These are phyloP conservation scores for Drosophila lowei DNA, from an alignment of 1,140 invertebrate species.

Conservation along the genomic window DNA sequence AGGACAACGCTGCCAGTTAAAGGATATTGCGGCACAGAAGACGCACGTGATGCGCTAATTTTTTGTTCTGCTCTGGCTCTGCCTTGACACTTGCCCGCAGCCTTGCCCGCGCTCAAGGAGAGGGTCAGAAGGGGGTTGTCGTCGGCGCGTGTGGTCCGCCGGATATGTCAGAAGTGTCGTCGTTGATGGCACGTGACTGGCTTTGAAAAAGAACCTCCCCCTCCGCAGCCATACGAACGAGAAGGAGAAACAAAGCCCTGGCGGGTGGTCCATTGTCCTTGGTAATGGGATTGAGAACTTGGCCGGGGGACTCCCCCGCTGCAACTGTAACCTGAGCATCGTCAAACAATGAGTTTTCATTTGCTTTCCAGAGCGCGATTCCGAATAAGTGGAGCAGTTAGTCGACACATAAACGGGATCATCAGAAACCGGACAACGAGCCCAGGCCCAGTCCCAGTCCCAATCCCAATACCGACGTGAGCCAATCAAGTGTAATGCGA, in stretches of 20 bases:
- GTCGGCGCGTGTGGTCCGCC: constrained; percentile 71
- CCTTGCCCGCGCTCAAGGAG: not conserved
- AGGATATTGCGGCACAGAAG: constrained; percentile 67
- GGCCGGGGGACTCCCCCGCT: not conserved
- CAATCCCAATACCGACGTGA: constrained; percentile 5
- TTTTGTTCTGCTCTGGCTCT: constrained; percentile 49
- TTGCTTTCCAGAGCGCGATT: constrained; percentile 48
- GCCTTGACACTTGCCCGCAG: no score
- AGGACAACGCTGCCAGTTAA: constrained; percentile 48
- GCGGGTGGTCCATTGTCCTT: constrained; percentile 68
- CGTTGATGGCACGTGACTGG: constrained; percentile 77
- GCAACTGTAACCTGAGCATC: constrained; percentile 59
- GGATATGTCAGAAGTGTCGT: constrained; percentile 81
- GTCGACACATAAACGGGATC: constrained; percentile 34
- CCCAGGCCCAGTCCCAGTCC: constrained; percentile 8
- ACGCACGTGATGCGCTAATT: constrained; percentile 82
- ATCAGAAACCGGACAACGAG: not conserved
- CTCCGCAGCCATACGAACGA: not conserved
- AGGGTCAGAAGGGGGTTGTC: constrained; percentile 17
- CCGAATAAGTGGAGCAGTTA: constrained; percentile 27
- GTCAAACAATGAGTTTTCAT: constrained; percentile 69
- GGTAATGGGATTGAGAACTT: not conserved
- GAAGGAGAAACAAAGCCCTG: constrained; percentile 45
- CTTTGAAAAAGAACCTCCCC: constrained; percentile 43
- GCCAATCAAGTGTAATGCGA: constrained; percentile 51